Evolutionary conservation across 1,140 invertebrate genomes (phyloP).

Genomic region (Calosoma granatense): DNA sequence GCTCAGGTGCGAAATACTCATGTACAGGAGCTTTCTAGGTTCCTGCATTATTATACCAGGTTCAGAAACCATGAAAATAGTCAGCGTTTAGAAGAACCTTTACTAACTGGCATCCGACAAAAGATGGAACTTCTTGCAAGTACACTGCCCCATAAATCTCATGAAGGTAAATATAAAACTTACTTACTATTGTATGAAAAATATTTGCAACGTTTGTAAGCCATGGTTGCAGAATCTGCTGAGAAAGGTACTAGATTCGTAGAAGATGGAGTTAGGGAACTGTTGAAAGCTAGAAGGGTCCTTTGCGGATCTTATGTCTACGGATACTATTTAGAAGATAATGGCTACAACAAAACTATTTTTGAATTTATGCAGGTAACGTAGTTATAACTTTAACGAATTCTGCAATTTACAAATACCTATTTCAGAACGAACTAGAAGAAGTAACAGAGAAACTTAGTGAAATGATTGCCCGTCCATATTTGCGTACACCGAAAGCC

Average conservation of each 20-base stretch:
- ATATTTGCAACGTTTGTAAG: too few relatives aligned
- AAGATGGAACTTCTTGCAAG: slow-evolving; percentile 53
- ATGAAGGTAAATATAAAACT: slow-evolving; percentile 27
- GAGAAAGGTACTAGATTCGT: slow-evolving; percentile 45
- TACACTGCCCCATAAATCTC: slow-evolving; percentile 29
- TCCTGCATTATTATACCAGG: slow-evolving; percentile 57
- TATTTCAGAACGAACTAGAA: slow-evolving; percentile 53
- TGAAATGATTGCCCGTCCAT: slow-evolving; percentile 54
- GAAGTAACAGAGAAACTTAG: slow-evolving; percentile 55
- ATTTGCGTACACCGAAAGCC: slow-evolving; percentile 49
- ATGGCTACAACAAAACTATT: slow-evolving; percentile 55
- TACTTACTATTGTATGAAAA: neutral
- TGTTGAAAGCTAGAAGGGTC: slow-evolving; percentile 52
- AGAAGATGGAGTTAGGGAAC: slow-evolving; percentile 52
- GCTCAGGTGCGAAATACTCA: slow-evolving; percentile 47
- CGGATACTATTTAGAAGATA: slow-evolving; percentile 55
- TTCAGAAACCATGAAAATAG: slow-evolving; percentile 60
- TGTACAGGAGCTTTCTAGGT: slow-evolving; percentile 53
- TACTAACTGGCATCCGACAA: slow-evolving; percentile 46
- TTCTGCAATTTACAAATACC: slow-evolving; percentile 5
- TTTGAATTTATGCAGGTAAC: slow-evolving; percentile 63
- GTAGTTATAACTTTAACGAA: slow-evolving; percentile 8
- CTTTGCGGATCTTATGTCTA: slow-evolving; percentile 59
- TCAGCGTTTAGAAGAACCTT: slow-evolving; percentile 49
- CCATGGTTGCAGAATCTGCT: slow-evolving; percentile 28